Conservation (phyloP, 2,797 vertebrate genomes). For the Neostethus bicornis region DNA sequence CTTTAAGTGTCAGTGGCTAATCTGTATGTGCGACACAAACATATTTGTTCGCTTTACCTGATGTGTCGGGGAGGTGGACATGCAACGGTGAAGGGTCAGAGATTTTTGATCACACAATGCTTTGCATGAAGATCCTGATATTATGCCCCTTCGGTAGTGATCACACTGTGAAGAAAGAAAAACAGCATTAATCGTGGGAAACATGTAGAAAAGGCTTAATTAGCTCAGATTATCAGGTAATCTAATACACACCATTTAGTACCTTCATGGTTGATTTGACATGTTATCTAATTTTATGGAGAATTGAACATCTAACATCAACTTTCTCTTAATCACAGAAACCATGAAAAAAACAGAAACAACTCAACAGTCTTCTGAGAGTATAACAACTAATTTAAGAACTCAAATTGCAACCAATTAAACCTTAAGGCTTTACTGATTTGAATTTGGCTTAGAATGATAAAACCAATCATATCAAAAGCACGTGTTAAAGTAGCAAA, state of each 20-base stretch:
- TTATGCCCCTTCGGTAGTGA: constrained; percentile 94
- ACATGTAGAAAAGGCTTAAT: neutral
- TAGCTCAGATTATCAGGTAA: neutral
- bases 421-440: neutral
- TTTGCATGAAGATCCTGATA: constrained; percentile 92
- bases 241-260: constrained; percentile 1
- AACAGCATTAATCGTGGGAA: constrained; percentile 18
- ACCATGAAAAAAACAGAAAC: neutral
- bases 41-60: constrained; percentile 78
- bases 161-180: constrained; percentile 84
- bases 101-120: constrained; percentile 88
- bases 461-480: neutral
- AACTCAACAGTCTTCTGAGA: neutral
- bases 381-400: constrained; percentile 4
- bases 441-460: neutral
- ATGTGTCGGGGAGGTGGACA: constrained; percentile 88
- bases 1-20: neutral
- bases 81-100: constrained; percentile 87
- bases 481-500: neutral
- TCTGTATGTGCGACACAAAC: neutral
- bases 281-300: too few species aligned
- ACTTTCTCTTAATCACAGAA: neutral
- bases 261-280: neutral
- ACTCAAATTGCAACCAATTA: neutral
- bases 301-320: neutral